Conservation (phyloP, 2,888 invertebrate genomes). For the Strigamia crassipes region DNA sequence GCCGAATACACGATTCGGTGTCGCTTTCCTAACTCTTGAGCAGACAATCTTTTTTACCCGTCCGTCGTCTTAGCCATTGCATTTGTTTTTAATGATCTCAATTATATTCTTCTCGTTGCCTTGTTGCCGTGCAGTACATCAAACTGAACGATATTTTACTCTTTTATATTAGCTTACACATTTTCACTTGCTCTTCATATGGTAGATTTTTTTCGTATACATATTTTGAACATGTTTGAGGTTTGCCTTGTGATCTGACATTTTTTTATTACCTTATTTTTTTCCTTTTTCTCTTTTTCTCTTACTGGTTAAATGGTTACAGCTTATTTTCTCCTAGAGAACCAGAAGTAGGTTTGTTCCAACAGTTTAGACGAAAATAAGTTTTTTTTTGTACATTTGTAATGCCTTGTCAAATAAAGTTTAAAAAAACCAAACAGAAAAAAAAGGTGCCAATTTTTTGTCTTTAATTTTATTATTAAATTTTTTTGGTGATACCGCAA, state of each 20-base stretch:
- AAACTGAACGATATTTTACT: constrained; percentile 15
- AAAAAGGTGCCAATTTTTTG: not conserved
- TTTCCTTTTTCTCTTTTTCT: not conserved
- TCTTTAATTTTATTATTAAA: not conserved
- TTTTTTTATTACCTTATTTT: not conserved
- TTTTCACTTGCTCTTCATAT: constrained; percentile 1
- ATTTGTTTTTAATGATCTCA: constrained; percentile 20
- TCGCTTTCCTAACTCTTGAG: constrained; percentile 35
- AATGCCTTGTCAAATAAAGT: constrained; percentile 15
- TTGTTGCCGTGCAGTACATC: constrained; percentile 6
- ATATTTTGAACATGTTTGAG: not conserved
- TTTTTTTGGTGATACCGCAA: not conserved
- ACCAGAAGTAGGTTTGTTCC: not conserved
- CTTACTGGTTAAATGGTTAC: not conserved
- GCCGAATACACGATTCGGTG: not conserved
- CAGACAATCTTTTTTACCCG: constrained; percentile 40
- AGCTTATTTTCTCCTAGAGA: not conserved
- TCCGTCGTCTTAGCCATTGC: constrained; percentile 11
- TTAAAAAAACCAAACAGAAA: not conserved
- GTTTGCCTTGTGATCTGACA: not conserved
- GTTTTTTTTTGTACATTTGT: constrained; percentile 15
- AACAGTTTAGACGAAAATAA: not conserved
- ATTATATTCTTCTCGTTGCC: constrained; percentile 34
- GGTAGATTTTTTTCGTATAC: constrained; percentile 3
- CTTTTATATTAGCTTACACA: constrained; percentile 14